Base-by-base conservation (phyloP, 2,888 invertebrate species). In the Acanthoscelides obtectus region DNA sequence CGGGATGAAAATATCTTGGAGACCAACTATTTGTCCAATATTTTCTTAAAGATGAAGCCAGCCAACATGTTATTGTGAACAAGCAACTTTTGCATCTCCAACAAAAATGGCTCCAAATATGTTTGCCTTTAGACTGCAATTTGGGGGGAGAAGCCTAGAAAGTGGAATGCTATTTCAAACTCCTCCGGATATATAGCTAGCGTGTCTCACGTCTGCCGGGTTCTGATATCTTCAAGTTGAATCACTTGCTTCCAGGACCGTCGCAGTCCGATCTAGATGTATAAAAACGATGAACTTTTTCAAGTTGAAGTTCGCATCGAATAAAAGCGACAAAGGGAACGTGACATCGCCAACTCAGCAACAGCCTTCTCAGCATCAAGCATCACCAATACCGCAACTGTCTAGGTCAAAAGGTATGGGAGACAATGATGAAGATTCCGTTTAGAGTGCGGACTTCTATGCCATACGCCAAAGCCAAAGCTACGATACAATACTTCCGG, bases 221-320 rank as follows among this genome's bases (percentile, higher is more conserved):
- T n/a, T n/a, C n/a, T n/a, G n/a, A n/a, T n/a, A n/a, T n/a, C n/a
- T n/a, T n/a, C n/a, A n/a, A n/a, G n/a, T n/a, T n/a, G n/a, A n/a
- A n/a, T n/a, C n/a, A 65, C 67, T n/a, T 22, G 25, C 69, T 76
- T 76, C 21, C 67, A 78, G 77, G 76, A 72, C 75, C 68, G 77
- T 76, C 76, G 76, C 69, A 20, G 63, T 71, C 20, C 65, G 66
- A 63, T 17, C 64, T 71, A 67, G 63, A 74, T 75, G 75, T 72
- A 72, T 66, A 72, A 74, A 75, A 74, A 78, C 74, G 75, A 79
- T 79, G 79, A 77, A 79, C 77, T 79, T 78, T 77, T 69, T 78
- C 71, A 78, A 78, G 77, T 67, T 78, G 69, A 79, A 78, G 73
- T 79, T 79, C 71, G 73, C 75, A 20, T 66, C 66, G 64, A 76